These are phyloP conservation scores for Pseudoips prasinana DNA, from an alignment of 2,888 invertebrate species.

Conservation along the genomic window DNA sequence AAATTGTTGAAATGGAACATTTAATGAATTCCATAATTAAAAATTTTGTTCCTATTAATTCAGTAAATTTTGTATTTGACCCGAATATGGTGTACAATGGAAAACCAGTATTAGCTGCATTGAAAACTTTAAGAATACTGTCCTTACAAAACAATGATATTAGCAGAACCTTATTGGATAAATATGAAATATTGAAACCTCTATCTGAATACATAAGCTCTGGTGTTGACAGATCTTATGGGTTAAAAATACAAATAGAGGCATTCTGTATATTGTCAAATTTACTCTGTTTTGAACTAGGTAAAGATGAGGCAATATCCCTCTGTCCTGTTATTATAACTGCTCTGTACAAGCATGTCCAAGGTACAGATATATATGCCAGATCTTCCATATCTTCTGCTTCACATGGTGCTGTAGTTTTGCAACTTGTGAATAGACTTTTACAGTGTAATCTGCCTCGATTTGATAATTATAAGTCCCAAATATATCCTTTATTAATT, in stretches of 20 bases:
- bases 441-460: conserved; percentile 42
- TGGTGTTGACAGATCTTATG: conserved; percentile 71
- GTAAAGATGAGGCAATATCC: conserved; percentile 64
- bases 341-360: conserved; percentile 81
- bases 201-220: conserved; percentile 81
- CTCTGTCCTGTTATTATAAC: conserved; percentile 81
- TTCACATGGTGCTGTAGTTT: conserved; percentile 81
- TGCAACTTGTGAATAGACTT: conserved; percentile 67
- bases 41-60: conserved; percentile 80
- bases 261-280: conserved; percentile 81
- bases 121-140: conserved; percentile 88
- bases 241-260: conserved; percentile 84
- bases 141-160: conserved; percentile 82
- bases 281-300: conserved; percentile 77
- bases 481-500: conserved; percentile 63
- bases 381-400: conserved; percentile 74
- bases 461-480: conserved; percentile 49
- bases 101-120: conserved; percentile 85
- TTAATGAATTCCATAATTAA: conserved; percentile 83
- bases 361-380: conserved; percentile 75
- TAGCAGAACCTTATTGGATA: conserved; percentile 74
- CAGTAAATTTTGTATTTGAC: conserved; percentile 60
- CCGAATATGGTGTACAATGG: conserved; percentile 80
- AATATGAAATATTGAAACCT: conserved; percentile 78
- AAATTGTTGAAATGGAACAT: conserved; percentile 83